Conservation (phyloP, 1,140 invertebrate species). For the Drosophila obscura region DNA sequence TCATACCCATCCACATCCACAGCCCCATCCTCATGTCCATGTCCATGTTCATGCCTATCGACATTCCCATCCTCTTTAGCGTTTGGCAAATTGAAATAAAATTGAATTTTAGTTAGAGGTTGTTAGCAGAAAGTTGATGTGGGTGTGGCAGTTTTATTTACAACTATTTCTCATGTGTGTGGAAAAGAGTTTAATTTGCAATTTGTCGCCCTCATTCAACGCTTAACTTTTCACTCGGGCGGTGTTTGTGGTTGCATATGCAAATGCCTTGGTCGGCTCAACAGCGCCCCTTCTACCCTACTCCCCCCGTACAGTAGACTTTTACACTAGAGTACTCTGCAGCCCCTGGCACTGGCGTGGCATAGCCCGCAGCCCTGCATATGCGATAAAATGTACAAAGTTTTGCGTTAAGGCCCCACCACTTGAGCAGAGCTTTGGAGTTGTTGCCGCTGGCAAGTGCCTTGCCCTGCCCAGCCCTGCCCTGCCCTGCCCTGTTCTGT, state of each 20-base stretch:
- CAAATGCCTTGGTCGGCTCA: constrained; percentile 56
- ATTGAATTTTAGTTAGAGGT: constrained; percentile 63
- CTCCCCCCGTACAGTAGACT: neutral
- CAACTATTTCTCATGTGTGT: constrained; percentile 73
- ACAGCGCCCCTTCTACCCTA: neutral
- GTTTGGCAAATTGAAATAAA: constrained; percentile 65
- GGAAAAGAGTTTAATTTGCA: constrained; percentile 82
- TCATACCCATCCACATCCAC: too few species aligned
- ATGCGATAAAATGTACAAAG: constrained; percentile 75
- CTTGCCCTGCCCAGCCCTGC: constrained; percentile 15
- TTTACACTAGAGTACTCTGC: too few species aligned
- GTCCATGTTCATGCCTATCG: too few species aligned
- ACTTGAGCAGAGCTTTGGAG: constrained; percentile 62
- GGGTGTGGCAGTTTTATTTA: constrained; percentile 72
- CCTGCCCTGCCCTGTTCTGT: neutral
- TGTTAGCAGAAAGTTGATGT: constrained; percentile 59
- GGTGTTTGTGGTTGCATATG: constrained; percentile 75
- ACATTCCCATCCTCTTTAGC: neutral
- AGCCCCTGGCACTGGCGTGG: neutral
- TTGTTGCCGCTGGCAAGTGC: constrained; percentile 53
- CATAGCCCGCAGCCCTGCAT: constrained; percentile 43
- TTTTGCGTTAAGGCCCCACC: constrained; percentile 68
- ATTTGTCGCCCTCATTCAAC: constrained; percentile 82
- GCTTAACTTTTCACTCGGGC: constrained; percentile 73
- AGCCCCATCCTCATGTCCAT: neutral